These are phyloP conservation scores for Hippocampus abdominalis DNA, from an alignment of 2,113 vertebrate genomes.

Conservation along the genomic window DNA sequence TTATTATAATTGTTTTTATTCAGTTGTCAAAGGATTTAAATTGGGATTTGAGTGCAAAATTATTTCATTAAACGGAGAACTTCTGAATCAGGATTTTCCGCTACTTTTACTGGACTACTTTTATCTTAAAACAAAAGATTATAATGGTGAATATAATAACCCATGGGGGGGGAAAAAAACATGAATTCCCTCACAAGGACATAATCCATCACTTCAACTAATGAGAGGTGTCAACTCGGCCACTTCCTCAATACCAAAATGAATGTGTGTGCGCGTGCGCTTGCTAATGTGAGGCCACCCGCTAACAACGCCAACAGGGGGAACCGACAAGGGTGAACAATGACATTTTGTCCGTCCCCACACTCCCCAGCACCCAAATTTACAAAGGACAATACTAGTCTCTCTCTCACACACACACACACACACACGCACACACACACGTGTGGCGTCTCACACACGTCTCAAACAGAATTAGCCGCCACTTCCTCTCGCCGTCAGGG, in stretches of 20 bases:
- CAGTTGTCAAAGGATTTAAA: too few species aligned
- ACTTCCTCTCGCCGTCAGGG: slow-evolving; percentile 72
- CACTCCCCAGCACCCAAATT: slow-evolving; percentile 33
- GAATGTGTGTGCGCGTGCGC: neutral
- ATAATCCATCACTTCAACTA: neutral
- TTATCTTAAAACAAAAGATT: too few species aligned
- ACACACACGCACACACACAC: slow-evolving; percentile 53
- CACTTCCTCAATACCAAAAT: slow-evolving; percentile 51
- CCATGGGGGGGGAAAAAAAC: too few species aligned
- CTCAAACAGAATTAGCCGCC: slow-evolving; percentile 68
- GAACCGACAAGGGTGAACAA: slow-evolving; percentile 48
- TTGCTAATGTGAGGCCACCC: neutral
- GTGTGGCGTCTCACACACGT: slow-evolving; percentile 66
- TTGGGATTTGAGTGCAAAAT: too few species aligned
- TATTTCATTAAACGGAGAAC: too few species aligned
- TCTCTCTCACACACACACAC: slow-evolving; percentile 50
- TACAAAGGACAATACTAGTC: slow-evolving; percentile 56
- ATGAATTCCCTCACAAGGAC: too few species aligned
- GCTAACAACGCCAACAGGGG: slow-evolving; percentile 29
- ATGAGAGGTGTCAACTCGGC: slow-evolving; percentile 50
- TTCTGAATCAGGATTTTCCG: too few species aligned
- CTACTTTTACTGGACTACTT: too few species aligned
- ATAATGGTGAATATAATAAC: too few species aligned
- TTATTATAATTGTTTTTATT: too few species aligned
- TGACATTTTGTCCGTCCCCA: slow-evolving; percentile 37